These are phyloP conservation scores for Allacma fusca DNA, from an alignment of 2,888 invertebrate genomes.

Conservation along the genomic window DNA sequence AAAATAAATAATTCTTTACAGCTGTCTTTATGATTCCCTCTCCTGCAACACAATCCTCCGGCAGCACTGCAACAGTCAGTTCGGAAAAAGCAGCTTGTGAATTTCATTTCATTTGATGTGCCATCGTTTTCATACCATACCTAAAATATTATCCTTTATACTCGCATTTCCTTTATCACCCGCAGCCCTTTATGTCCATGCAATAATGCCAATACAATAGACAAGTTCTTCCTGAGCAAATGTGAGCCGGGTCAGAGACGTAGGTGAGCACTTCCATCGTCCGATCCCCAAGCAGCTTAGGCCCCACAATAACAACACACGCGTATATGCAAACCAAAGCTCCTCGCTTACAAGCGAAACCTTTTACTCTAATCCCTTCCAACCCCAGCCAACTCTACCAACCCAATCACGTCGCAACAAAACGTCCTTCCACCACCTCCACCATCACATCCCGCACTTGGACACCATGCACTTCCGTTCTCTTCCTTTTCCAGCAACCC, in stretches of 20 bases:
- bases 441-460: too few relatives aligned
- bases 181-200: conserved; percentile 43
- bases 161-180: conserved; percentile 58
- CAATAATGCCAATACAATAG: conserved; percentile 22
- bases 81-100: conserved; percentile 47
- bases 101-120: conserved; percentile 48
- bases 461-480: too few relatives aligned
- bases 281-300: not conserved
- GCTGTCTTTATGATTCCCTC: conserved; percentile 60
- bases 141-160: conserved; percentile 56
- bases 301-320: not conserved
- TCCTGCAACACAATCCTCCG: not conserved
- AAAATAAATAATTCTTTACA: conserved; percentile 61
- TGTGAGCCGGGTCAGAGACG: not conserved
- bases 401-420: conserved; percentile 28
- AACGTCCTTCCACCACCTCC: not conserved
- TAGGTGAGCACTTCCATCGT: not conserved
- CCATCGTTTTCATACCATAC: conserved; percentile 31
- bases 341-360: conserved; percentile 59
- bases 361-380: conserved; percentile 61
- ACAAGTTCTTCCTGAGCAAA: not conserved
- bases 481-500: too few relatives aligned
- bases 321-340: not conserved
- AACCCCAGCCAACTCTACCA: conserved; percentile 47
- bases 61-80: not conserved